Conservation (phyloP, 2,888 invertebrate genomes). For the Pasiphila rectangulata region DNA sequence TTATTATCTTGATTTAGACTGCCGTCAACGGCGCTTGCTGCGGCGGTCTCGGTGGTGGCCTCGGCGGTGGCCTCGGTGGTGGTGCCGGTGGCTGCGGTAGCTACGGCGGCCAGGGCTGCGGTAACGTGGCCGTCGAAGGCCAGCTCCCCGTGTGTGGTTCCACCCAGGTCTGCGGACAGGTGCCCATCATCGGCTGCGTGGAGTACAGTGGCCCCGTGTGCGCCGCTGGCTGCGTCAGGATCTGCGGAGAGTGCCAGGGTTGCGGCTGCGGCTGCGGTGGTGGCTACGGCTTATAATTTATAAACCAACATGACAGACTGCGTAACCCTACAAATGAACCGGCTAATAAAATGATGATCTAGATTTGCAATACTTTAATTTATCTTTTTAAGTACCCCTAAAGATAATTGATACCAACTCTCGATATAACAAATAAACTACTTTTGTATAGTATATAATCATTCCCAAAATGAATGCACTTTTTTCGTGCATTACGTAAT, state of each 20-base stretch:
- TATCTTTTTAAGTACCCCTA: no score
- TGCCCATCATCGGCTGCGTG: constrained; percentile 45
- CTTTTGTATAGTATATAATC: no score
- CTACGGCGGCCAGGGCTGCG: constrained; percentile 35
- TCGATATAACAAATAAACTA: no score
- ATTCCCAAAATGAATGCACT: no score
- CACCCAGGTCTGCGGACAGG: constrained; percentile 39
- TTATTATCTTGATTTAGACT: neutral
- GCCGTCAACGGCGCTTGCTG: constrained; percentile 9
- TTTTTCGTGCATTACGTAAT: no score
- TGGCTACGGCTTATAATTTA: no score
- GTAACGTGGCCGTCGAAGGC: constrained; percentile 35
- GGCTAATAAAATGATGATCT: neutral
- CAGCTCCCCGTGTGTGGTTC: constrained; percentile 39
- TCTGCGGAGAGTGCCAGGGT: neutral
- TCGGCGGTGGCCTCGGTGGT: constrained; percentile 3
- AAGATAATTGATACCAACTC: no score
- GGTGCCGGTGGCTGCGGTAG: constrained; percentile 17
- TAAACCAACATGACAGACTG: no score
- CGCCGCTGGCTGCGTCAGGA: constrained; percentile 39
- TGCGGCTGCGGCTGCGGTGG: constrained; percentile 4
- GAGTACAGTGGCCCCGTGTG: constrained; percentile 41
- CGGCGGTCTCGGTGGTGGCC: constrained; percentile 7
- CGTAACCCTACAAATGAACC: no score
- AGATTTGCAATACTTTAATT: no score